Percentiles rank a stretch among this genome's conserved stretches.
These are phyloP conservation scores for Neogobius melanostomus DNA, from an alignment of 2,113 vertebrate species.

Conservation along the genomic window DNA sequence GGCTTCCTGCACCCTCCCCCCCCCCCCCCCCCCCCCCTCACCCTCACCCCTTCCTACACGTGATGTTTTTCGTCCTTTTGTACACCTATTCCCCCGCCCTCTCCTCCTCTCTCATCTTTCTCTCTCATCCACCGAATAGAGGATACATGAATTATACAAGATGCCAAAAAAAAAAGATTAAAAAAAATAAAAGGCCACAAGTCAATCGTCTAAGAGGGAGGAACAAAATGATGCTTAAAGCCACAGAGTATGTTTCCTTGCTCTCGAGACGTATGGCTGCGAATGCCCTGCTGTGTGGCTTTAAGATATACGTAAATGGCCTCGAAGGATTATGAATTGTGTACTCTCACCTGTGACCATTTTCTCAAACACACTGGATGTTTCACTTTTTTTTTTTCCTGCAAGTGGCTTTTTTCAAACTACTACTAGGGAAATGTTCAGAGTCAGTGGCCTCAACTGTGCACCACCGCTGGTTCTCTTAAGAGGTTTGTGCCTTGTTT, in stretches of 20 bases:
- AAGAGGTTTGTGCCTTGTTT: constrained; percentile 63
- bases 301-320: constrained; percentile 12
- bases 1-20: constrained; percentile 65
- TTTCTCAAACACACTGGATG: constrained; percentile 5
- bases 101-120: constrained; percentile 45
- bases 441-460: constrained; percentile 22
- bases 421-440: constrained; percentile 14
- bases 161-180: constrained; percentile 39
- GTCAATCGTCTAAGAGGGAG: constrained; percentile 22
- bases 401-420: constrained; percentile 6
- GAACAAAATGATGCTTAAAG: constrained; percentile 17
- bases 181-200: constrained; percentile 22
- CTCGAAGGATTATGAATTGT: constrained; percentile 9
- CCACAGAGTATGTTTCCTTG: too few species aligned
- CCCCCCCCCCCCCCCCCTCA: constrained; percentile 51
- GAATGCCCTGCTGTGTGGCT: not conserved
- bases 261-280: too few species aligned
- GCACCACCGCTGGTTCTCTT: constrained; percentile 26
- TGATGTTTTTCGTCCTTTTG: constrained; percentile 58
- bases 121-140: constrained; percentile 25
- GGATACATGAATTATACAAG: constrained; percentile 46
- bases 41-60: constrained; percentile 38
- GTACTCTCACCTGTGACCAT: not conserved
- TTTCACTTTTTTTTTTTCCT: constrained; percentile 1
- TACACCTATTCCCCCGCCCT: constrained; percentile 21